Percentiles rank a stretch among this genome's conserved stretches.
Evolutionary conservation across 2,888 invertebrate genomes (phyloP).

Genomic region (Euzophera pinguis): DNA sequence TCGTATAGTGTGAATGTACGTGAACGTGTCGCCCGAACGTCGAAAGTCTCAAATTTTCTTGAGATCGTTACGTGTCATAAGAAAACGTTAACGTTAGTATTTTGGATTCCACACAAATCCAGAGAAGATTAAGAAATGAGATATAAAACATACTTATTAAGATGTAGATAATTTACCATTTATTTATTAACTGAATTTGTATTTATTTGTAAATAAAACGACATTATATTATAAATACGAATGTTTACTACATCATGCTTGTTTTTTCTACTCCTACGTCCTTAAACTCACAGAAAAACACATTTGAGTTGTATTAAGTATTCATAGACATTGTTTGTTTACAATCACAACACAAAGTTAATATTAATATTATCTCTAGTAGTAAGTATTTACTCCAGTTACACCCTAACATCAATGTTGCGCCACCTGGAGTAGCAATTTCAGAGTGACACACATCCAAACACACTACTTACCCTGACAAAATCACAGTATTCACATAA

Average conservation of each 20-base stretch:
- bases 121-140: constrained; percentile 78
- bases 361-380: too few species aligned
- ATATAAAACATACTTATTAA: constrained; percentile 79
- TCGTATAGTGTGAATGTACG: constrained; percentile 79
- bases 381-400: too few species aligned
- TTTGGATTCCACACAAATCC: constrained; percentile 73
- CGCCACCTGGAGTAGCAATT: too few species aligned
- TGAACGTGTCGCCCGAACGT: constrained; percentile 79
- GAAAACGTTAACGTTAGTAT: constrained; percentile 78
- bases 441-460: too few species aligned
- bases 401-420: too few species aligned
- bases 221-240: constrained; percentile 79
- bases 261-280: constrained; percentile 56
- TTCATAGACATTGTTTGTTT: neutral
- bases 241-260: constrained; percentile 77
- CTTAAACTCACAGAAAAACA: neutral
- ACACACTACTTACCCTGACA: too few species aligned
- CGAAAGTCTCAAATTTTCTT: constrained; percentile 78
- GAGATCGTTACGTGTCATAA: constrained; percentile 78
- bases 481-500: too few species aligned
- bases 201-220: constrained; percentile 80
- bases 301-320: neutral
- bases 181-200: constrained; percentile 81
- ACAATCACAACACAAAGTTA: too few species aligned
- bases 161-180: constrained; percentile 81